Evolutionary conservation across 2,797 vertebrate genomes (phyloP).

Genomic region (Alexandromys oeconomus): DNA sequence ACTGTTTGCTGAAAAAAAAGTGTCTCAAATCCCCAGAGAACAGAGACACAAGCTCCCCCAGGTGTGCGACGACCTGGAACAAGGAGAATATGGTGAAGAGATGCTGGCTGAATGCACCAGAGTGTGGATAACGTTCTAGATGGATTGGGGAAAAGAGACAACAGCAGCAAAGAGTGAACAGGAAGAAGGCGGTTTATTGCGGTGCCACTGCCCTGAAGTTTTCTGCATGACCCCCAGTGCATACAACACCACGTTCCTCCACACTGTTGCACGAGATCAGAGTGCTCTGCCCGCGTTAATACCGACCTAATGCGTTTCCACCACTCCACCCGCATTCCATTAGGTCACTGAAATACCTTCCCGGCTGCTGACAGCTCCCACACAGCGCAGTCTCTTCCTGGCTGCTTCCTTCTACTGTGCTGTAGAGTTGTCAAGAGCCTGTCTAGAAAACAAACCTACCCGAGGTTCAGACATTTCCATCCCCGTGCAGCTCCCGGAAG

Average conservation of each 20-base stretch:
- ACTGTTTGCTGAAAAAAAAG: not conserved
- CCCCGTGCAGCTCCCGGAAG: constrained; percentile 36
- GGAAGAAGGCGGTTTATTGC: constrained; percentile 92
- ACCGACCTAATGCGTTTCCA: constrained; percentile 57
- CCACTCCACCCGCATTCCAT: not conserved
- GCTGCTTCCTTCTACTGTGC: not conserved
- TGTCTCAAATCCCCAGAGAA: not conserved
- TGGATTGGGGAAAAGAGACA: not conserved
- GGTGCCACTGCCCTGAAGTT: constrained; percentile 89
- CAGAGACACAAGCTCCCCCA: not conserved
- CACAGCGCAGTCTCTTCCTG: not conserved
- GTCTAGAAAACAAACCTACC: not conserved
- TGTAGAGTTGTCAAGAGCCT: not conserved
- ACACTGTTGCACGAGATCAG: not conserved
- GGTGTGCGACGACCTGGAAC: not conserved
- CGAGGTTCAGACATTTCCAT: not conserved
- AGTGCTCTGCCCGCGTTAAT: constrained; percentile 62
- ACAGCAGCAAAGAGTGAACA: not conserved
- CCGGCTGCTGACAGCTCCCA: not conserved
- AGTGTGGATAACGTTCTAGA: not conserved
- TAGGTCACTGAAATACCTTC: not conserved
- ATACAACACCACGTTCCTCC: constrained; percentile 45
- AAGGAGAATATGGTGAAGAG: not conserved
- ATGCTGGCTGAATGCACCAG: not conserved
- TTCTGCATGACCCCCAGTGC: not conserved